Percentiles rank a stretch among this genome's conserved stretches.
Conservation (phyloP, 37 sponge, comb jelly and placozoan species). For the Spongilla lacustris region DNA sequence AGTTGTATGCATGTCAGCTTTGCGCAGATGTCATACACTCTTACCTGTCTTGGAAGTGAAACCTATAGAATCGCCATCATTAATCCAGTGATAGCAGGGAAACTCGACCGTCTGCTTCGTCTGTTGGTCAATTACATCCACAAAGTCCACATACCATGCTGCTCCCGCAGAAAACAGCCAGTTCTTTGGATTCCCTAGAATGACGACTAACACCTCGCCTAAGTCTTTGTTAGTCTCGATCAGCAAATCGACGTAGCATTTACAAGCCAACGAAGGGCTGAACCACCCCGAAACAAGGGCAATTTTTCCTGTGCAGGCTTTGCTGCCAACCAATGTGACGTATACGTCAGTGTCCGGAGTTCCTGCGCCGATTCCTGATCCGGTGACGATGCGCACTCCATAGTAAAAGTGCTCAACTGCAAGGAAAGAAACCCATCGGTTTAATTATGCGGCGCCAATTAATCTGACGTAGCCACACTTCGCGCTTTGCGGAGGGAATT, state of each 20-base stretch:
- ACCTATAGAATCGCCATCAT: not conserved
- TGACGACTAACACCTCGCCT: constrained; percentile 38
- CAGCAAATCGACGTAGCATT: constrained; percentile 24
- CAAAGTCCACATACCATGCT: constrained; percentile 39
- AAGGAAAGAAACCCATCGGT: not conserved
- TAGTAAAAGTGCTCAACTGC: not conserved
- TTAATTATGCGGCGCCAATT: too few relatives aligned
- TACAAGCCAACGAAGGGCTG: not conserved
- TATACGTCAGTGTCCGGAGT: constrained; percentile 4
- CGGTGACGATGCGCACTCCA: constrained; percentile 41
- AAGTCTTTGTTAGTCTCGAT: constrained; percentile 23
- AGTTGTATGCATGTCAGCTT: too few relatives aligned
- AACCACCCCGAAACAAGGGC: not conserved
- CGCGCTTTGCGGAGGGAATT: too few relatives aligned
- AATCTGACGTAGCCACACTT: too few relatives aligned
- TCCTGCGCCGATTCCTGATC: constrained; percentile 9
- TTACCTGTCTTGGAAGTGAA: constrained; percentile 30
- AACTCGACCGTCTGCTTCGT: not conserved
- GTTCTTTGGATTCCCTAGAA: constrained; percentile 11
- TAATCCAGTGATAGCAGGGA: constrained; percentile 60
- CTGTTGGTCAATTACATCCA: constrained; percentile 2
- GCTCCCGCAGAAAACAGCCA: not conserved
- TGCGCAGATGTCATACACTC: too few relatives aligned
- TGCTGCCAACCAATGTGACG: constrained; percentile 27
- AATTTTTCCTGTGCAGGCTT: not conserved